phyloP scores from a whole-genome alignment of 2,113 vertebrate genomes.

The Catagonus wagneri region DNA sequence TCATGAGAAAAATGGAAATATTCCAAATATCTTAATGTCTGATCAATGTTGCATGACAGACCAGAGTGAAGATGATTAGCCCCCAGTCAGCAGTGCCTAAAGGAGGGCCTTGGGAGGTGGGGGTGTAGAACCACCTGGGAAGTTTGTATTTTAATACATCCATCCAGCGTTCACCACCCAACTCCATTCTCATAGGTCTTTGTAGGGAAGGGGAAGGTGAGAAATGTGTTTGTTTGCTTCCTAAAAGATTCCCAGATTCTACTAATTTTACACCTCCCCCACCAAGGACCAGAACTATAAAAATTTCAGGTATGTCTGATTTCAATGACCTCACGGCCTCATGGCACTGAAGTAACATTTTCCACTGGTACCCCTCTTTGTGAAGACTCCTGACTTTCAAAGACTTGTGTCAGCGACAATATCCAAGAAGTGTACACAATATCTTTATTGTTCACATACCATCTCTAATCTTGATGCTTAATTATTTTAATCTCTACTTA shows the following conservation, averaged over 20 bases:
- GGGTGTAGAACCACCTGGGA: background rate
- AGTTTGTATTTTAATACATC: background rate
- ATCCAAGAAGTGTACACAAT: slow-evolving; percentile 12
- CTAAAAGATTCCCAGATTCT: slow-evolving; percentile 8
- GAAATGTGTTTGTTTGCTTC: background rate
- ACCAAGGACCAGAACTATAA: background rate
- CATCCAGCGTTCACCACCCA: background rate
- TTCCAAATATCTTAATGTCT: slow-evolving; percentile 6
- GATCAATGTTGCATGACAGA: slow-evolving; percentile 23
- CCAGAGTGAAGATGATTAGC: background rate
- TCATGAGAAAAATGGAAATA: slow-evolving; percentile 55
- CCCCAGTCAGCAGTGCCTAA: background rate
- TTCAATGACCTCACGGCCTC: slow-evolving; percentile 37
- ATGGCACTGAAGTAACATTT: background rate
- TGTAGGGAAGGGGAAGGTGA: background rate
- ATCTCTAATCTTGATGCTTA: slow-evolving; percentile 48
- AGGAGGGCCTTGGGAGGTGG: no score
- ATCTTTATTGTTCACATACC: slow-evolving; percentile 45
- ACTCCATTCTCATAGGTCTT: background rate
- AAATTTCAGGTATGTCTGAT: slow-evolving; percentile 30
- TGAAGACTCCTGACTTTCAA: slow-evolving; percentile 32
- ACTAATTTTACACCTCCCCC: background rate
- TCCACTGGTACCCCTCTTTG: background rate
- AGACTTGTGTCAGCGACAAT: slow-evolving; percentile 41
- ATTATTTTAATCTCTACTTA: slow-evolving; percentile 65